Evolutionary conservation across 1,140 invertebrate genomes (phyloP), one percentile per base, ranked within the genome.

Genomic region (Cydia strobilella): DNA sequence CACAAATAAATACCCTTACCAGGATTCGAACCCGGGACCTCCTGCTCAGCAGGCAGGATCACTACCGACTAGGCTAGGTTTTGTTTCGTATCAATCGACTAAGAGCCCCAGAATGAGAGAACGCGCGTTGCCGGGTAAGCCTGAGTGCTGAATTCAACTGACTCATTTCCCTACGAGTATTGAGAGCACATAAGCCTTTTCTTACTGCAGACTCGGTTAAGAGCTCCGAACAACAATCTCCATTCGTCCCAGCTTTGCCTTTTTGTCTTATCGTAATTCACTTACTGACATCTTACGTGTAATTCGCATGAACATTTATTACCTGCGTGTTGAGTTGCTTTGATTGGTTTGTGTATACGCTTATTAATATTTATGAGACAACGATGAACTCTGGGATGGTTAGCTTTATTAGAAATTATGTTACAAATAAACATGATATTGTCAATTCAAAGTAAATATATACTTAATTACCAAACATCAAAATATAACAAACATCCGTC

Each of bases 251-350:
- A 59, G 20, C 54, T 20, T 23, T 59, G 23, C 54, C 54, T 59
- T 59, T 59, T 59, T 59, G 10, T 59, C 20, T 59, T 59, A 59
- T 59, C 6, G 54, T 59, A 59, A 59, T 59, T 7, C 54, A 59
- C 54, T 59, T 59, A 59, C 54, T 59, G 54, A 59, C 54, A 59
- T 23, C 20, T 59, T 51, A 51, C 48, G n/a, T 45, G n/a, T 59
- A 59, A 59, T 23, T 59, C 20, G 20, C 20, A 51, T 18, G n/a
- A 51, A 18, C 5, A 23, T 59, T 18, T 59, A 23, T 12, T 20
- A 13, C 0, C 9, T 20, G 5, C 12, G 54, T 48, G 12, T 59
- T 59, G 18, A 59, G 15, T 18, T 59, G 20, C 54, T 59, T 23
- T 7, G 20, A 59, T 59, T 59, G 2, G 18, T 59, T 59, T 23